phyloP scores from a whole-genome alignment of 2,113 vertebrate genomes.

The Gorsachius goisagi region DNA sequence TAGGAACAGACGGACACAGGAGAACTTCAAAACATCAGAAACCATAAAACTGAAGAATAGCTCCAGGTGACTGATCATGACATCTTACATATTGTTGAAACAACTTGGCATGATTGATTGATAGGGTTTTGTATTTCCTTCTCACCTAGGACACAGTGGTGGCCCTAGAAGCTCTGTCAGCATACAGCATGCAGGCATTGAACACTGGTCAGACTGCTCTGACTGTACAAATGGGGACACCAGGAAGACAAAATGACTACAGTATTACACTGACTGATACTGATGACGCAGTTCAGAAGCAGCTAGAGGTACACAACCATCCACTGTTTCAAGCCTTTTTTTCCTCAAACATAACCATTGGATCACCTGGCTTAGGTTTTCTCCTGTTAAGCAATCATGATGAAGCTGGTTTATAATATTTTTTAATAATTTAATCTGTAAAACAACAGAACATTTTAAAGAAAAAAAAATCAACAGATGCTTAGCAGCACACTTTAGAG shows the following conservation, averaged over 20 bases:
- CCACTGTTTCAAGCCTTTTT: not conserved
- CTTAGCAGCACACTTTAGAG: not conserved
- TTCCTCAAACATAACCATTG: not conserved
- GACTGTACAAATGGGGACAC: slow-evolving; percentile 43
- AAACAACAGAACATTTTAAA: not conserved
- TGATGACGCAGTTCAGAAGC: slow-evolving; percentile 61
- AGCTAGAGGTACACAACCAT: slow-evolving; percentile 70
- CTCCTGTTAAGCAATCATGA: not conserved
- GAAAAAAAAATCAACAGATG: not conserved
- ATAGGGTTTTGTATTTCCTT: not conserved
- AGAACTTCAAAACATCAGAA: not conserved
- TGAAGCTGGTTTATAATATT: not conserved
- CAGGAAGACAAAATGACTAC: slow-evolving; percentile 12
- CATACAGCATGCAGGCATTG: slow-evolving; percentile 63
- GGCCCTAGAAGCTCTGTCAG: slow-evolving; percentile 80
- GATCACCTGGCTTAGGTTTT: not conserved
- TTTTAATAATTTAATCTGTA: not conserved
- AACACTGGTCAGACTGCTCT: not conserved
- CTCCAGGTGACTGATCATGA: not conserved
- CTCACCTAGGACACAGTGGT: slow-evolving; percentile 78
- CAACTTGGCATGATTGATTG: not conserved
- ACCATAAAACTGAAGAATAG: not conserved
- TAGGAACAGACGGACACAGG: not conserved
- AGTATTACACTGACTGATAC: slow-evolving; percentile 38
- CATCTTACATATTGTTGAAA: not conserved